Conservation (phyloP, 1,140 invertebrate species). For the Ceratoteleas bidentatus region DNA sequence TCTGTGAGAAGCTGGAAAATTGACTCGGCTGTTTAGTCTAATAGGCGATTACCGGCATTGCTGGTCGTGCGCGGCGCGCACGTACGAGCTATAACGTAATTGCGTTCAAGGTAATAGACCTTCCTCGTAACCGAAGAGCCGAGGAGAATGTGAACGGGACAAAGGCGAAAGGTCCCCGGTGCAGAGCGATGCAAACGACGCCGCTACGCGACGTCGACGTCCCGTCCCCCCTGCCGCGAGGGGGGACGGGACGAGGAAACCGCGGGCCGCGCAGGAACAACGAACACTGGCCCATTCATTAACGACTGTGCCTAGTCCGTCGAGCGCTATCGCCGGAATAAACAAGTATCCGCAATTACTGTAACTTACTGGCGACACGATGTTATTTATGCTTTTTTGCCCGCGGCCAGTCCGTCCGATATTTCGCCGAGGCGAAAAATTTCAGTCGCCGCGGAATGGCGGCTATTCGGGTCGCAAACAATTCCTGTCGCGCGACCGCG, state of each 20-base stretch:
- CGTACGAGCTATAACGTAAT: conserved; percentile 63
- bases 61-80: conserved; percentile 56
- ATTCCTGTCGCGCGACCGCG: neutral
- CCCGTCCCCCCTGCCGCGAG: neutral
- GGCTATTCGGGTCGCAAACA: no score
- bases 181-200: conserved; percentile 63
- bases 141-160: conserved; percentile 61
- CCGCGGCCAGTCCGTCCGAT: conserved; percentile 4
- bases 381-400: conserved; percentile 51
- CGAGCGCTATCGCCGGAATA: conserved; percentile 19
- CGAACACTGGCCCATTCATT: conserved; percentile 53
- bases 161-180: conserved; percentile 62
- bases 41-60: conserved; percentile 57
- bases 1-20: conserved; percentile 63
- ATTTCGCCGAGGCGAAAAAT: conserved; percentile 1
- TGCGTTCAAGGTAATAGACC: conserved; percentile 58
- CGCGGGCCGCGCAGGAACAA: conserved; percentile 40
- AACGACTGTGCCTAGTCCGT: conserved; percentile 18
- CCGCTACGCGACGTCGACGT: conserved; percentile 23
- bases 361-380: conserved; percentile 31
- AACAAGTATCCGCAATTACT: conserved; percentile 58
- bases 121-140: conserved; percentile 29
- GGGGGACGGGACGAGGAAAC: no score
- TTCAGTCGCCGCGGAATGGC: conserved; percentile 1
- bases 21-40: conserved; percentile 64